These are phyloP conservation scores for Sebastes taczanowskii DNA, from an alignment of 2,797 vertebrate genomes.

Conservation along the genomic window DNA sequence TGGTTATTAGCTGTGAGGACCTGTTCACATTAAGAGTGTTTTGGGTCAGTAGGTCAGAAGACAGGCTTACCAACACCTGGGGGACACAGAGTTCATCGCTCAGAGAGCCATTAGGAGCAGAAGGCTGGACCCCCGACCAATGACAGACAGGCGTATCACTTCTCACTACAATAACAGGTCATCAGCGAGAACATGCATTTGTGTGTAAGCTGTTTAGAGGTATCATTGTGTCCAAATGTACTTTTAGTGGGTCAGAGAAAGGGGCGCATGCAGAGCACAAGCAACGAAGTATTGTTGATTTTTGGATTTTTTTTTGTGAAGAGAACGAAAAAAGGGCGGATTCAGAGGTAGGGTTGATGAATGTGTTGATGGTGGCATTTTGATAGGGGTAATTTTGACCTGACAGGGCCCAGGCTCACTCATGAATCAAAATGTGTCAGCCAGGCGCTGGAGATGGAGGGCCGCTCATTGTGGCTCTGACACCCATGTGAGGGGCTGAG, in stretches of 20 bases:
- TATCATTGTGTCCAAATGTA: constrained; percentile 12
- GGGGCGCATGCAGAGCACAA: constrained; percentile 1
- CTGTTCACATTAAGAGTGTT: constrained; percentile 67
- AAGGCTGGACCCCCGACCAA: constrained; percentile 34
- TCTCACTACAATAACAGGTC: constrained; percentile 19
- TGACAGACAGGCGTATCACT: constrained; percentile 40
- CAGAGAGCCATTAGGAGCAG: constrained; percentile 63
- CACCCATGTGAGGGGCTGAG: constrained; percentile 85
- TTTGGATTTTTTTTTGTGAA: constrained; percentile 24
- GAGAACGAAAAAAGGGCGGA: constrained; percentile 22
- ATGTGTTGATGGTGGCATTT: constrained; percentile 87
- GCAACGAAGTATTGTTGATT: constrained; percentile 44
- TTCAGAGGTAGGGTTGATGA: constrained; percentile 82
- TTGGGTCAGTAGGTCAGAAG: constrained; percentile 69
- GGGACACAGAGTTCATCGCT: constrained; percentile 67
- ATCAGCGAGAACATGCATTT: constrained; percentile 44
- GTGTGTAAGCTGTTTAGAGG: constrained; percentile 18
- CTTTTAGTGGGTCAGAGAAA: constrained; percentile 7
- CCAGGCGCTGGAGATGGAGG: constrained; percentile 87
- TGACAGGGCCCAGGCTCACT: constrained; percentile 88
- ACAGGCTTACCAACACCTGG: constrained; percentile 69
- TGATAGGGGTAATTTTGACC: constrained; percentile 90
- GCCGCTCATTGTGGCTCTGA: constrained; percentile 88
- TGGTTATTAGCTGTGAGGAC: constrained; percentile 59
- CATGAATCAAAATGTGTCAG: constrained; percentile 95